Evolutionary conservation across 92 coral and sea anemone genomes (phyloP).

Genomic region (Paragorgia papillata): DNA sequence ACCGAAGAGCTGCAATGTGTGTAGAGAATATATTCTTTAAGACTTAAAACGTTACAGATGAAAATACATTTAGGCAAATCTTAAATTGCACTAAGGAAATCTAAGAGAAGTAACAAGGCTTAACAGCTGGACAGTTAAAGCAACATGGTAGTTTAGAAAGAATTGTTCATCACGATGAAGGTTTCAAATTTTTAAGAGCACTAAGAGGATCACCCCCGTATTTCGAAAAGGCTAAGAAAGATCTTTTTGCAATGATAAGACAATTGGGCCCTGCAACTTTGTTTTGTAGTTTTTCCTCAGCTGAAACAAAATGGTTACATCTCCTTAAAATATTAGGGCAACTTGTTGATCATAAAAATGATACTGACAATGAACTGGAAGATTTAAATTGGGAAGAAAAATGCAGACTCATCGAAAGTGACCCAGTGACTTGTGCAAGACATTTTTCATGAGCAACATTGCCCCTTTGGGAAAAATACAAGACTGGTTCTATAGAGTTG

Average conservation of each 20-base stretch:
- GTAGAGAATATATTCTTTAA: slow-evolving; percentile 43
- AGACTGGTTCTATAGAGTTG: slow-evolving; percentile 52
- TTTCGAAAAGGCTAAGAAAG: slow-evolving; percentile 66
- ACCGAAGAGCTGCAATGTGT: slow-evolving; percentile 58
- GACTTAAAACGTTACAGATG: slow-evolving; percentile 51
- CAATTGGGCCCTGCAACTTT: slow-evolving; percentile 63
- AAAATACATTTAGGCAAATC: slow-evolving; percentile 47
- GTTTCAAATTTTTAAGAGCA: slow-evolving; percentile 38
- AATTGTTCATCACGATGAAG: slow-evolving; percentile 31
- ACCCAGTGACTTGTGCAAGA: slow-evolving; percentile 45
- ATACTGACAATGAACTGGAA: slow-evolving; percentile 43
- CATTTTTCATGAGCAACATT: slow-evolving; percentile 44
- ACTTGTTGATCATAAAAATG: slow-evolving; percentile 30
- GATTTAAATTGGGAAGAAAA: slow-evolving; percentile 65
- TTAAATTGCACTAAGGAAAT: slow-evolving; percentile 45
- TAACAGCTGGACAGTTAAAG: slow-evolving; percentile 46
- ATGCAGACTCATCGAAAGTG: slow-evolving; percentile 60
- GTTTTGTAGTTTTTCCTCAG: slow-evolving; percentile 63
- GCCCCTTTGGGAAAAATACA: slow-evolving; percentile 47
- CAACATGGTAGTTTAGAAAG: slow-evolving; percentile 36
- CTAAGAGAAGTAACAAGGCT: slow-evolving; percentile 37
- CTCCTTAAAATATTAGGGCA: slow-evolving; percentile 55
- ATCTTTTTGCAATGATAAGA: slow-evolving; percentile 68
- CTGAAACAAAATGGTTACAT: slow-evolving; percentile 54
- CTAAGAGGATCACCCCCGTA: slow-evolving; percentile 49